A percentile compares a stretch with the other conserved stretches of the same genome.
phyloP scores from a whole-genome alignment of 2,113 vertebrate genomes.

The Notarius quadriscutis region DNA sequence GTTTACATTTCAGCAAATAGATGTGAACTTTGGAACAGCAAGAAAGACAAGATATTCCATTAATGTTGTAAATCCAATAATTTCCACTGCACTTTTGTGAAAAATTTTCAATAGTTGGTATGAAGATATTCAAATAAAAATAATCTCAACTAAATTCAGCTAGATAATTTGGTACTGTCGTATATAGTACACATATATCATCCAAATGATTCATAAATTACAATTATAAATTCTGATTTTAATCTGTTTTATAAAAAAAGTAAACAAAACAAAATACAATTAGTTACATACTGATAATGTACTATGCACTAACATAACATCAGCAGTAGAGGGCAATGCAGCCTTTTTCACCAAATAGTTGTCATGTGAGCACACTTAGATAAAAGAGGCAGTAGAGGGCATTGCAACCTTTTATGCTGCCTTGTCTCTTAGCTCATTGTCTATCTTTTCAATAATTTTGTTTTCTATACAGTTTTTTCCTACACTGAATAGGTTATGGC shows the following conservation, averaged over 20 bases:
- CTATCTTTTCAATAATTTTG: neutral
- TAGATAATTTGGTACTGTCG: neutral
- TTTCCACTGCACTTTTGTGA: neutral
- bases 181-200: neutral
- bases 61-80: neutral
- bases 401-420: neutral
- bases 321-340: constrained; percentile 44
- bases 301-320: constrained; percentile 10
- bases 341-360: neutral
- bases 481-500: neutral
- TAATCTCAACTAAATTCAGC: neutral
- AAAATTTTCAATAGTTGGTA: neutral
- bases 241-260: neutral
- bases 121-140: neutral
- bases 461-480: neutral
- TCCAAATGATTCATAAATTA: neutral
- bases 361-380: neutral
- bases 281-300: neutral
- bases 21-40: constrained; percentile 30
- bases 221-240: neutral
- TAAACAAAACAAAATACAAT: neutral
- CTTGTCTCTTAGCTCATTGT: neutral
- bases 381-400: neutral
- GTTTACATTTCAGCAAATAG: constrained; percentile 26
- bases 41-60: constrained; percentile 21